Conservation (phyloP, 2,797 vertebrate species). For the Xerus rutilus region DNA sequence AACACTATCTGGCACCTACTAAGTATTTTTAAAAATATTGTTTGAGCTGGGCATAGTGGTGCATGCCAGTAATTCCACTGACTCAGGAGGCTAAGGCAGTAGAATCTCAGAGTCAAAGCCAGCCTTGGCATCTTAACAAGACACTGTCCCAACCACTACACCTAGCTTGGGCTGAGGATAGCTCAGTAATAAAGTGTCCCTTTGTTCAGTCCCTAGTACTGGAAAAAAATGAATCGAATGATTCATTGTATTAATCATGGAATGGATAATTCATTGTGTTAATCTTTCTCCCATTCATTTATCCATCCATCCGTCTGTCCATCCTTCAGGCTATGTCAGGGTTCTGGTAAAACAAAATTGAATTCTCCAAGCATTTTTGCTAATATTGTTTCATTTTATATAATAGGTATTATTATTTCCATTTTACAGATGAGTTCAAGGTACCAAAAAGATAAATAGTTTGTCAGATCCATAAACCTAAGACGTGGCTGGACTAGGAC, state of each 20-base stretch:
- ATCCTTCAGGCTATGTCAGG: neutral
- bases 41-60: neutral
- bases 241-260: too few species aligned
- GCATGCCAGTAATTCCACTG: too few species aligned
- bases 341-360: neutral
- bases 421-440: conserved; percentile 12
- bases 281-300: conserved; percentile 1
- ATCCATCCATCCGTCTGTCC: neutral
- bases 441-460: neutral
- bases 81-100: too few species aligned
- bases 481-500: neutral
- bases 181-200: too few species aligned
- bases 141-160: too few species aligned
- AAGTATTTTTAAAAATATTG: neutral
- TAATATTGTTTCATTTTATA: neutral
- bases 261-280: neutral
- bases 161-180: too few species aligned
- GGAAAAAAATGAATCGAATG: neutral
- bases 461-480: neutral
- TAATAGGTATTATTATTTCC: neutral
- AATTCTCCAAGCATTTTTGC: conserved; percentile 2
- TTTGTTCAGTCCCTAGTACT: too few species aligned
- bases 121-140: too few species aligned
- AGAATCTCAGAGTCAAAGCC: neutral
- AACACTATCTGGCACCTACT: conserved; percentile 8